Evolutionary conservation across 2,113 vertebrate genomes (phyloP).

Genomic region (Guaruba guarouba): DNA sequence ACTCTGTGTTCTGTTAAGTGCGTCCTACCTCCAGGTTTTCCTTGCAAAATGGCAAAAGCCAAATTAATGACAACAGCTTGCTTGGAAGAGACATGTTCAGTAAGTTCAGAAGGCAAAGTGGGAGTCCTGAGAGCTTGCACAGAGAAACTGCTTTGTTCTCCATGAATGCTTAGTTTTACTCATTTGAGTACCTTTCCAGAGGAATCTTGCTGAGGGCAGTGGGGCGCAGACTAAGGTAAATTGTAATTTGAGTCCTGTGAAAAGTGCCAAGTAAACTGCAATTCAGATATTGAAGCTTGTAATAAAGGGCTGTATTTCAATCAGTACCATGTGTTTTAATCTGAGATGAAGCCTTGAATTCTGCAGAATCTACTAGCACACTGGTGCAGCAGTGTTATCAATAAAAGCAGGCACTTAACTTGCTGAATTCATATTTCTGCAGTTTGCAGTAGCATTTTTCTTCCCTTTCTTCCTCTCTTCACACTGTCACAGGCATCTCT

Average conservation of each 20-base stretch:
- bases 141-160: background rate
- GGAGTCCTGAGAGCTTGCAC: background rate
- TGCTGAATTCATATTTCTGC: background rate
- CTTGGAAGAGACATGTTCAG: background rate
- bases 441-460: background rate
- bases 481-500: background rate
- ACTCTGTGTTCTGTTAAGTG: background rate
- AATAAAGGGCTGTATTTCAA: background rate
- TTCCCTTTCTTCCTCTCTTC: background rate
- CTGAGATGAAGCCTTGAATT: background rate
- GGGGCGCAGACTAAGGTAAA: background rate
- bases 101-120: background rate
- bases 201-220: background rate
- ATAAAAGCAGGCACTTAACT: background rate
- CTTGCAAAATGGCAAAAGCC: background rate
- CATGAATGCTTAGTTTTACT: rapidly evolving
- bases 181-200: background rate
- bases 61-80: background rate
- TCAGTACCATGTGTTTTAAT: background rate
- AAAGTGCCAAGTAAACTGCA: background rate
- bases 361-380: background rate
- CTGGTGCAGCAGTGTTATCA: background rate
- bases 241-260: background rate
- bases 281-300: background rate
- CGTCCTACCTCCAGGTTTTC: background rate